Conservation (phyloP, 1,140 invertebrate species). For the Brachionus manjavacas region DNA sequence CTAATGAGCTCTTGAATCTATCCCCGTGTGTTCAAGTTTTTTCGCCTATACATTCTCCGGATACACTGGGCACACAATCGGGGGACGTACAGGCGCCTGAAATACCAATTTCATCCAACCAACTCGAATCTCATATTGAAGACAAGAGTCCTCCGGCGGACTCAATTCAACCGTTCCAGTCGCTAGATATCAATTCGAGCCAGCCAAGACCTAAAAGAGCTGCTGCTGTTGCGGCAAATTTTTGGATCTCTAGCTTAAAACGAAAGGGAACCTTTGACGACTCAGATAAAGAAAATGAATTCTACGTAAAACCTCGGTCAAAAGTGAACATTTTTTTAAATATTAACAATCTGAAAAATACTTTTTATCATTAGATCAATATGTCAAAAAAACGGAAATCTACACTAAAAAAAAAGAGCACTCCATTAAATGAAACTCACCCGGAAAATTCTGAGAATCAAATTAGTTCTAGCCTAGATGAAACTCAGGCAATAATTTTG, state of each 20-base stretch:
- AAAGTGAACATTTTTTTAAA: background rate
- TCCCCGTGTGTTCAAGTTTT: background rate
- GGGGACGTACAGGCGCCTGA: background rate
- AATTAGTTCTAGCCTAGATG: background rate
- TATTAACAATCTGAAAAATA: background rate
- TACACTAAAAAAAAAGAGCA: background rate
- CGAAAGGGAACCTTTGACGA: background rate
- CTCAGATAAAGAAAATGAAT: conserved; percentile 23
- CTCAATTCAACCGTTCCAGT: background rate
- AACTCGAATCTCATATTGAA: background rate
- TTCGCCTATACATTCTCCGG: background rate
- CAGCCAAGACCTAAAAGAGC: background rate
- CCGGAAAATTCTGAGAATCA: background rate
- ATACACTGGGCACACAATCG: background rate
- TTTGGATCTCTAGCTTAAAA: background rate
- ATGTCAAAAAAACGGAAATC: background rate
- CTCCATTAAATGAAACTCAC: background rate
- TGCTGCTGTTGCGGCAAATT: conserved; percentile 16
- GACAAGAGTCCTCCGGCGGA: background rate
- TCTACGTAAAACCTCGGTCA: background rate
- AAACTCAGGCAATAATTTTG: background rate
- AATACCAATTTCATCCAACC: background rate
- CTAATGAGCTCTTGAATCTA: background rate
- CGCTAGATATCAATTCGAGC: background rate
- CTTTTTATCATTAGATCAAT: background rate